These are phyloP conservation scores for Phenganax subtilis DNA, from an alignment of 92 coral and sea anemone genomes.

Conservation along the genomic window DNA sequence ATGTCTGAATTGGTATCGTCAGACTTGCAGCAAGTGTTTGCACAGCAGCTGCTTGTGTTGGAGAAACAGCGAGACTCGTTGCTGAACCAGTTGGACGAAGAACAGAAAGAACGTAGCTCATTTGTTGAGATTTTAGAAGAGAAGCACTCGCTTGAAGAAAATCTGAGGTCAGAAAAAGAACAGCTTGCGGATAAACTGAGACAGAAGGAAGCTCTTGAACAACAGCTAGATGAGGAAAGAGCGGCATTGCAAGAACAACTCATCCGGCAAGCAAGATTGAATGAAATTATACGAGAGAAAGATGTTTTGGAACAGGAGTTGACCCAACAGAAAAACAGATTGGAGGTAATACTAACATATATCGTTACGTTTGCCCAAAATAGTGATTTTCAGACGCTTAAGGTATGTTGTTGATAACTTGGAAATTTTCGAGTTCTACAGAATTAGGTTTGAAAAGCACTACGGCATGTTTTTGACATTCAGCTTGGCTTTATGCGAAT, in stretches of 20 bases:
- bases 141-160: constrained; percentile 85
- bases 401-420: too few species aligned
- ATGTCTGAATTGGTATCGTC: constrained; percentile 85
- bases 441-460: too few species aligned
- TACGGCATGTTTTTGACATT: too few species aligned
- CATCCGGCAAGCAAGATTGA: constrained; percentile 86
- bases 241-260: constrained; percentile 85
- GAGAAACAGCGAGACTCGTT: constrained; percentile 88
- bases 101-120: constrained; percentile 87
- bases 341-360: constrained; percentile 55
- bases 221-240: constrained; percentile 83
- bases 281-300: constrained; percentile 88
- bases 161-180: constrained; percentile 83
- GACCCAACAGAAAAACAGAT: constrained; percentile 71
- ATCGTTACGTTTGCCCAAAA: too few species aligned
- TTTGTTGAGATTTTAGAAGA: constrained; percentile 87
- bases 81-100: constrained; percentile 80
- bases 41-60: constrained; percentile 76
- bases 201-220: constrained; percentile 79
- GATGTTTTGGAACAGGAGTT: constrained; percentile 89
- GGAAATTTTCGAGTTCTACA: too few species aligned
- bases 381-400: too few species aligned
- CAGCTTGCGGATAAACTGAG: constrained; percentile 78
- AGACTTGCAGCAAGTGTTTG: constrained; percentile 91
- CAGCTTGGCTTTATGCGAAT: too few species aligned